phyloP scores from a whole-genome alignment of 2,797 vertebrate genomes.

The Gallinago solitaria region DNA sequence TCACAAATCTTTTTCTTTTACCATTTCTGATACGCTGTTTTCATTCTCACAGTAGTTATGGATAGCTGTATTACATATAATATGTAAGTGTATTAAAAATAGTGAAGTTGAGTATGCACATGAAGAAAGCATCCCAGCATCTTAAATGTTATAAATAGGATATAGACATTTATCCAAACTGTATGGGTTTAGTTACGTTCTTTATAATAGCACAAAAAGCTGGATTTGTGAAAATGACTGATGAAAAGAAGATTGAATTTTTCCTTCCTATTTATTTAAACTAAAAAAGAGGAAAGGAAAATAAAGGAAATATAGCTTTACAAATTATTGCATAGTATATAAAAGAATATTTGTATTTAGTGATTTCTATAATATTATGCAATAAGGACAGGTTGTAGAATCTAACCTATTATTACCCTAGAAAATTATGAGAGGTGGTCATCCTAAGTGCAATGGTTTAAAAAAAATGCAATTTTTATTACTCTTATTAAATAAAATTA shows the following conservation, averaged over 20 bases:
- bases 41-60: not conserved
- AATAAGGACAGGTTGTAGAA: not conserved
- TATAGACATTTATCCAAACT: not conserved
- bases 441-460: not conserved
- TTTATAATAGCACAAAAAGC: not conserved
- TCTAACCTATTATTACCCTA: not conserved
- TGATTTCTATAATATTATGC: not conserved
- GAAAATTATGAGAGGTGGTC: not conserved
- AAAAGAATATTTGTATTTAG: slow-evolving; percentile 4
- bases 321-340: not conserved
- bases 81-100: not conserved
- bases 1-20: not conserved
- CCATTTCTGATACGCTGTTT: not conserved
- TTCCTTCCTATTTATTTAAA: slow-evolving; percentile 14
- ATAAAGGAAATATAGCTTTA: not conserved
- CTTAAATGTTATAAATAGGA: not conserved
- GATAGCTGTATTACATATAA: not conserved
- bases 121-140: not conserved
- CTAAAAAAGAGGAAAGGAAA: not conserved
- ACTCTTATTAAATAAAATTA: not conserved
- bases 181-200: not conserved
- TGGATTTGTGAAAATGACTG: not conserved
- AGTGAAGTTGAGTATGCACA: not conserved
- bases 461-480: not conserved
- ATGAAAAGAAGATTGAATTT: not conserved